Percentiles rank a stretch among this genome's conserved stretches.
phyloP scores from a whole-genome alignment of 2,113 vertebrate genomes.

The Oryzias woworae region DNA sequence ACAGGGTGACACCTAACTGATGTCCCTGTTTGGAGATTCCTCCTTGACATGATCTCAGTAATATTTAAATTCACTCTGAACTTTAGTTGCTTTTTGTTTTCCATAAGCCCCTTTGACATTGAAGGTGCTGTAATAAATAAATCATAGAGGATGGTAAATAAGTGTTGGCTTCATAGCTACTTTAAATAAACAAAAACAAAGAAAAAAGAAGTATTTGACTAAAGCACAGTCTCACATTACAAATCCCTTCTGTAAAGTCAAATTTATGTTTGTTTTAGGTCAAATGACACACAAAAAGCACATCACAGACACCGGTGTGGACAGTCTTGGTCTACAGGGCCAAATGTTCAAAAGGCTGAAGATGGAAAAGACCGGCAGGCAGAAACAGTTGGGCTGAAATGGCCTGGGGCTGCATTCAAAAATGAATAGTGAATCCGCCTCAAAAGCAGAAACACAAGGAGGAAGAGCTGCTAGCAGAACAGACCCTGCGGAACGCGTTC shows the following conservation, averaged over 20 bases:
- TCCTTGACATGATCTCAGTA: no score
- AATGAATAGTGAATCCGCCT: conserved; percentile 14
- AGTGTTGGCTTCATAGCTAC: neutral
- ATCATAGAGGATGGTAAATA: neutral
- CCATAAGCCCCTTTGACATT: neutral
- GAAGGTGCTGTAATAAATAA: neutral
- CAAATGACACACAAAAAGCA: conserved; percentile 3
- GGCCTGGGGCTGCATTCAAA: conserved; percentile 43
- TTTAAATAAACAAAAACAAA: no score
- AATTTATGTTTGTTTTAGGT: conserved; percentile 1
- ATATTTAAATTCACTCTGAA: no score
- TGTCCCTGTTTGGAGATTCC: no score
- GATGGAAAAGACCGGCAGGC: conserved; percentile 26
- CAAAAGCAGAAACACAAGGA: conserved; percentile 15
- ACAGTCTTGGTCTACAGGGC: conserved; percentile 12
- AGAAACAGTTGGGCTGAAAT: conserved; percentile 28
- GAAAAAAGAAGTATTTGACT: neutral
- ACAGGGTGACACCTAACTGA: no score
- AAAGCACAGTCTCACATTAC: conserved; percentile 2
- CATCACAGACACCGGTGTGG: neutral
- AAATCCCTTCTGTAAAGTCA: conserved; percentile 1
- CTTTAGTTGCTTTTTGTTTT: neutral
- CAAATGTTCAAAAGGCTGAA: conserved; percentile 29
- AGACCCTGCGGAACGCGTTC: neutral
- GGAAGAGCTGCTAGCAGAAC: conserved; percentile 9